Percentiles rank a stretch among this genome's conserved stretches.
These are phyloP conservation scores for Emydoidea blandingii DNA, from an alignment of 2,797 vertebrate species.

Conservation along the genomic window DNA sequence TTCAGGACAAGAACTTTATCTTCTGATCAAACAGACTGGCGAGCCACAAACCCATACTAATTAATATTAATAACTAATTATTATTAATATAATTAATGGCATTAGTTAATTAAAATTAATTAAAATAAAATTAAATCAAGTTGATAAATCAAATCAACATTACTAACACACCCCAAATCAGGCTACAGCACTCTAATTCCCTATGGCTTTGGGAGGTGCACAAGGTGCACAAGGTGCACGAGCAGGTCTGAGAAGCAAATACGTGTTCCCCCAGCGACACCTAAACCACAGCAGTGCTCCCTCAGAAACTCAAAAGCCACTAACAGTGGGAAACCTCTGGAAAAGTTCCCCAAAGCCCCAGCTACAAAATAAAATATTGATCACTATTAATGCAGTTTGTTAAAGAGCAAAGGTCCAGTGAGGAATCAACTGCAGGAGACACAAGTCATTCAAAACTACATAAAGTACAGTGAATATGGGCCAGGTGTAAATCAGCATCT, in stretches of 20 bases:
- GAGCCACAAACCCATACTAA: no score
- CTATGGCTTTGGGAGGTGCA: not conserved
- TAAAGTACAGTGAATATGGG: no score
- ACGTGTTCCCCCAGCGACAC: not conserved
- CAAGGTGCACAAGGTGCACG: no score
- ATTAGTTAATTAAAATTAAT: no score
- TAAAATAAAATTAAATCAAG: no score
- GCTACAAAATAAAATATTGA: not conserved
- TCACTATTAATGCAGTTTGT: not conserved
- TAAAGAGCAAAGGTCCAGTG: not conserved
- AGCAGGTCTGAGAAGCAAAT: not conserved
- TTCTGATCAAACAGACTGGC: no score
- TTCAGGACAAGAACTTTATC: no score
- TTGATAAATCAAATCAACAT: no score
- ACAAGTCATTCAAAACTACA: not conserved
- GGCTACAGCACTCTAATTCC: not conserved
- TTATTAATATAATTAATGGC: no score
- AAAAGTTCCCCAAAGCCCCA: not conserved
- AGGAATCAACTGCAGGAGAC: not conserved
- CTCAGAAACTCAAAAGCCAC: not conserved
- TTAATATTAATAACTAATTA: no score
- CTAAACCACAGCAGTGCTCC: not conserved
- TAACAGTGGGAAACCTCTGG: not conserved
- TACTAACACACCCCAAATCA: no score
- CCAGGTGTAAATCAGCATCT: not conserved